Evolutionary conservation across 2,113 vertebrate genomes (phyloP).

Genomic region (Pterocles gutturalis): DNA sequence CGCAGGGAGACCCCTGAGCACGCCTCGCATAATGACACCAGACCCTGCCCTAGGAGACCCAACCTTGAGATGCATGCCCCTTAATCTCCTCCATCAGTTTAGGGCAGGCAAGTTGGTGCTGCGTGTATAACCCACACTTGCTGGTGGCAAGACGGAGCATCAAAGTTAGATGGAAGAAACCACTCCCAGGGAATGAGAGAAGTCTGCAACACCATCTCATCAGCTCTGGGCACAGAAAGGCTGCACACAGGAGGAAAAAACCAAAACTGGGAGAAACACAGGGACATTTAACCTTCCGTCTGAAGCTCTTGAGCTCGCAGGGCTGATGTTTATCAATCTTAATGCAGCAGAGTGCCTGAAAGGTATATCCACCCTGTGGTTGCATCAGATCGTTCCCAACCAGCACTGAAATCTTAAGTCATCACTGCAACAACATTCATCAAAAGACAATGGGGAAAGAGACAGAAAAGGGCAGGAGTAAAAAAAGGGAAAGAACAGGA

Average conservation of each 20-base stretch:
- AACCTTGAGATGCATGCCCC: background rate
- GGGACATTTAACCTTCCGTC: background rate
- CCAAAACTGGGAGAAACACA: background rate
- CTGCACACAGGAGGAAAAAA: background rate
- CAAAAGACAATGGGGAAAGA: constrained; percentile 1
- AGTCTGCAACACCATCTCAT: background rate
- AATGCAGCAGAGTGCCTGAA: background rate
- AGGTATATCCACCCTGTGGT: background rate
- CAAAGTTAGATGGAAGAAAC: background rate
- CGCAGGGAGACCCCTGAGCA: background rate
- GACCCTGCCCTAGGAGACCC: background rate
- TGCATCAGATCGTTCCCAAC: constrained; percentile 18
- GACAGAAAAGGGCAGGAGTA: constrained; percentile 1
- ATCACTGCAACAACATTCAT: constrained; percentile 26
- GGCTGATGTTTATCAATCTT: background rate
- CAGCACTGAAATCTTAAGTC: constrained; percentile 18
- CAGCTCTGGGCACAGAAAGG: background rate
- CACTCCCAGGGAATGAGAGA: rapidly evolving
- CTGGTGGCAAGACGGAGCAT: background rate
- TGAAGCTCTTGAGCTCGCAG: background rate
- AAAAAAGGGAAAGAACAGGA: background rate
- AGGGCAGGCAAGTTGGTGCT: background rate
- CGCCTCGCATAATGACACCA: background rate
- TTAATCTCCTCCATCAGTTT: background rate
- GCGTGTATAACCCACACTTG: background rate